Percentiles rank a stretch among this genome's conserved stretches.
These are phyloP conservation scores for Microplitis deprimator DNA, from an alignment of 2,888 invertebrate species.

Conservation along the genomic window DNA sequence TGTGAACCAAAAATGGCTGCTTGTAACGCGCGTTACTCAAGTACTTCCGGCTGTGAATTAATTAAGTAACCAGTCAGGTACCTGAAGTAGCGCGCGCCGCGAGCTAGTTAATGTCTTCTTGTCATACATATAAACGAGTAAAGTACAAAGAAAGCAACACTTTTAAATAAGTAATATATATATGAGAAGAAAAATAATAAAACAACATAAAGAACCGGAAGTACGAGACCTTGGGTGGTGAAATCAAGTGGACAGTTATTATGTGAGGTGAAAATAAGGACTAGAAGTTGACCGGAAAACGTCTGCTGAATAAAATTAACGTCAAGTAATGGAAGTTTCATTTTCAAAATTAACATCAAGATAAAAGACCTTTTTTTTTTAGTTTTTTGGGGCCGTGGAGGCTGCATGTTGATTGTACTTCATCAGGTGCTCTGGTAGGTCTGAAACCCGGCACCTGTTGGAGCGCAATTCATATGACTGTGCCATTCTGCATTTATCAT, in stretches of 20 bases:
- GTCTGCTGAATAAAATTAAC: no score
- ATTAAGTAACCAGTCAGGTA: constrained; percentile 87
- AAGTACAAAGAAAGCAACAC: constrained; percentile 2
- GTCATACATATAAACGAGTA: constrained; percentile 4
- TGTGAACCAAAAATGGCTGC: constrained; percentile 57
- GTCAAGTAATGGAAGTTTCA: not conserved
- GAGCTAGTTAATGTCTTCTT: constrained; percentile 68
- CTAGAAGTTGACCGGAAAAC: not conserved
- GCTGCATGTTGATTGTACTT: constrained; percentile 99
- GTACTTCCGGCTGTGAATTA: constrained; percentile 84
- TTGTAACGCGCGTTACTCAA: constrained; percentile 90
- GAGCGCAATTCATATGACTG: constrained; percentile 95
- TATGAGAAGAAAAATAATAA: not conserved
- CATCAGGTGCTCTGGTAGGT: constrained; percentile 98
- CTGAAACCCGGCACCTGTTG: constrained; percentile 96
- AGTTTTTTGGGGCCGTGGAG: constrained; percentile 60
- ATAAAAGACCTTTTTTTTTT: no score
- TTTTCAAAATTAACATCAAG: no score
- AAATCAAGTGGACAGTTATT: not conserved
- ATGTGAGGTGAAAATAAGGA: not conserved
- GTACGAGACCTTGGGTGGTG: not conserved
- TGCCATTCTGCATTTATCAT: constrained; percentile 62
- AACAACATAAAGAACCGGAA: not conserved
- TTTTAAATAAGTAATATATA: no score
- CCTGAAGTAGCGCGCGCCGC: constrained; percentile 99